Base-by-base conservation (phyloP, 2,888 invertebrate genomes). In the Pheosia gnoma region DNA sequence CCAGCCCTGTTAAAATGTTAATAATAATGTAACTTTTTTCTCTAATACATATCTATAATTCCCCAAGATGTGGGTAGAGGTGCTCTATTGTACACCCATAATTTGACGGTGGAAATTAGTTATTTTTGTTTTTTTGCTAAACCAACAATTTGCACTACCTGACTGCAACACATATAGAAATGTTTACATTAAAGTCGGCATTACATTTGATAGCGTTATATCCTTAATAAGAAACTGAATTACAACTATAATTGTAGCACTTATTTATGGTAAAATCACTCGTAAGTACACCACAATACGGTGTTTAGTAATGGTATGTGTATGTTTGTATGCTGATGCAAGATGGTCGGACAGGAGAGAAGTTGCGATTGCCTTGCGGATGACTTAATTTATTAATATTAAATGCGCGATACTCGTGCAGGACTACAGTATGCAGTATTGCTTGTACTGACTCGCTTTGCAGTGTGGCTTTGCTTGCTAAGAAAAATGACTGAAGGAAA, bases 301-400 rank as follows among this genome's bases (percentile, higher is more conserved):
- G 13, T 38, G 52, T 4, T 38, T 2, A 2, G 0, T 11, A 59
- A 4, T 3, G 43, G 70, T 11, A 59, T 45, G 58, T 59, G 11
- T 69, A 66, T 59, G 49, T 66, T 72, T 68, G 82, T 73, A 68
- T 71, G 49, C 62, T 66, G 63, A 57, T 63, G 63, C 72, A 70
- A 75, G 78, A 78, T 72, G 74, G 74, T 61, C 67, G 69, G 70
- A 75, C 71, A 66, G 67, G 66, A 70, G 69, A 74, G 76, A 78
- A 79, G 79, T 78, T 76, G 77, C 81, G 85, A 82, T 86, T 81
- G 82, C 82, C 75, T 79, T 75, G 70, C 67, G 80, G 81, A 87
- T 82, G 84, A 81, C 83, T 83, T 82, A 83, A 85, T 85, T 85
- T 84, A 84, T 85, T 84, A 82, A 83, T 81, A 82, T 84, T 83